A percentile compares a stretch with the other conserved stretches of the same genome.
These are phyloP conservation scores for Caerostris darwini DNA, from an alignment of 1,140 invertebrate species.

Conservation along the genomic window DNA sequence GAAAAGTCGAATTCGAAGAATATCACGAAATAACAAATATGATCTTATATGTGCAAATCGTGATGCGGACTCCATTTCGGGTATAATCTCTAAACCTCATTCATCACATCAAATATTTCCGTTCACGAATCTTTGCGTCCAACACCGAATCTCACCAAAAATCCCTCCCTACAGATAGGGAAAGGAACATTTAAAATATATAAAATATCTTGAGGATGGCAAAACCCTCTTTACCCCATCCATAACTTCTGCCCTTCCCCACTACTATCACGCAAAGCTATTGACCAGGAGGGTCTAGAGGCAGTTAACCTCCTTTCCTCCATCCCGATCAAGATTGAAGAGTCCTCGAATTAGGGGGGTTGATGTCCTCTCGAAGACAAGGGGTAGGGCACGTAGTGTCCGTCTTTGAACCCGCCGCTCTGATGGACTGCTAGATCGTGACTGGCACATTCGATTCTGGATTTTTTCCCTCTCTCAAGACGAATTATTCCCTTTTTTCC, in stretches of 20 bases:
- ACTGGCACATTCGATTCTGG: constrained; percentile 24
- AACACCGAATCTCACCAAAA: background rate
- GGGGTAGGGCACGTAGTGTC: background rate
- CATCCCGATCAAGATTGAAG: constrained; percentile 20
- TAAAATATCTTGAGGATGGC: background rate
- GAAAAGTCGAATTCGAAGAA: too few relatives aligned
- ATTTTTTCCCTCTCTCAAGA: background rate
- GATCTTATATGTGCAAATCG: background rate
- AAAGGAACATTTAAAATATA: background rate
- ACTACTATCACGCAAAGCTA: too few relatives aligned
- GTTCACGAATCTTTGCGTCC: background rate
- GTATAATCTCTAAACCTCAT: background rate
- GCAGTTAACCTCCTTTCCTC: background rate
- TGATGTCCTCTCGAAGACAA: background rate
- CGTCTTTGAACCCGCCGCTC: background rate
- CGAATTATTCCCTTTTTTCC: background rate
- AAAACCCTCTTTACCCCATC: background rate
- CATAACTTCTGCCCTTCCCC: background rate
- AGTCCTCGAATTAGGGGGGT: constrained; percentile 34
- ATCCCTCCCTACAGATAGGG: background rate
- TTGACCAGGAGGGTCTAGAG: background rate
- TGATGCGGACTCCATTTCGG: background rate
- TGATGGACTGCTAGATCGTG: background rate
- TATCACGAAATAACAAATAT: too few relatives aligned
- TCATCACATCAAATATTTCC: background rate